Percentiles rank a stretch among this genome's conserved stretches.
Evolutionary conservation across 2,113 vertebrate species (phyloP).

Genomic region (Poeciliopsis occidentalis): DNA sequence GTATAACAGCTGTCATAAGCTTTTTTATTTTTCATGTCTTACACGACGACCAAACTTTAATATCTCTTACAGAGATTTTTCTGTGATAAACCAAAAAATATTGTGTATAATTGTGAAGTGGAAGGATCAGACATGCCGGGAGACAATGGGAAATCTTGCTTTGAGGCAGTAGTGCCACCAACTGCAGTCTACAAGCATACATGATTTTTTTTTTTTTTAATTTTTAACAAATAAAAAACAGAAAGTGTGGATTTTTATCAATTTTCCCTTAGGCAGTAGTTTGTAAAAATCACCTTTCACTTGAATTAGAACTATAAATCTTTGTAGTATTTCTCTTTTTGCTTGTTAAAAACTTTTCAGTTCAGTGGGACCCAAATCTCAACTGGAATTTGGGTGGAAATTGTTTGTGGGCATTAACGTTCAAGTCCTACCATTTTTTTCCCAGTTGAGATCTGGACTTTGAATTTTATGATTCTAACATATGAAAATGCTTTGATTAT

Average conservation of each 20-base stretch:
- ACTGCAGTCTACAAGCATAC: background rate
- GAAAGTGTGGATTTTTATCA: too few relatives aligned
- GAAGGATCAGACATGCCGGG: background rate
- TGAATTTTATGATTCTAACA: too few relatives aligned
- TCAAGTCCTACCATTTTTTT: too few relatives aligned
- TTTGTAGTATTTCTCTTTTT: background rate
- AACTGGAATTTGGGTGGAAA: background rate
- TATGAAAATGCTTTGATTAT: background rate
- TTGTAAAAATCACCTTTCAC: background rate
- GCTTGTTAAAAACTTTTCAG: too few relatives aligned
- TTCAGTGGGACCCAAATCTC: too few relatives aligned
- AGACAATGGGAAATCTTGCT: background rate
- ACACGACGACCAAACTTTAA: background rate
- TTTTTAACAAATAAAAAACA: too few relatives aligned
- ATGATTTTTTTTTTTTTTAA: too few relatives aligned
- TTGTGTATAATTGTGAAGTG: background rate
- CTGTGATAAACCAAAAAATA: background rate
- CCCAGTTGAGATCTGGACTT: too few relatives aligned
- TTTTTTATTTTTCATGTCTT: background rate
- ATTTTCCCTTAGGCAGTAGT: too few relatives aligned
- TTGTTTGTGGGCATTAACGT: background rate
- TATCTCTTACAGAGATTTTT: background rate
- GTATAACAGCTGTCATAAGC: background rate
- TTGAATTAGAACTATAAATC: background rate
- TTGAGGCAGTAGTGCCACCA: background rate